Evolutionary conservation across 2,888 invertebrate genomes (phyloP).

Genomic region (Tinea pellionella): DNA sequence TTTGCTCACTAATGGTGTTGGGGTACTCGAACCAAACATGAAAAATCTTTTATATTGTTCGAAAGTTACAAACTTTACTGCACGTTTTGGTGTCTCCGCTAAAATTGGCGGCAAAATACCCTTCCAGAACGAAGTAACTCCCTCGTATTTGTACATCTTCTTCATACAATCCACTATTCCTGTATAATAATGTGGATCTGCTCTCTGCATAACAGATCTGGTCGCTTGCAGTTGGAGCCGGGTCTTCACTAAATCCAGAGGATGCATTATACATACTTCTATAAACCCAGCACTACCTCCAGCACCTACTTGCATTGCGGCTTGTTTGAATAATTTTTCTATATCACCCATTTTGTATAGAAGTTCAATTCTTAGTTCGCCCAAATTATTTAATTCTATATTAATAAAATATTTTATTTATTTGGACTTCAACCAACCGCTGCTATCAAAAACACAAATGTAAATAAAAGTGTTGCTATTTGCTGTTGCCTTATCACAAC

Average conservation of each 20-base stretch:
- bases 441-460: not conserved
- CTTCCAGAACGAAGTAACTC: constrained; percentile 88
- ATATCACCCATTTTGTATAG: constrained; percentile 48
- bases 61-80: constrained; percentile 94
- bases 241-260: constrained; percentile 93
- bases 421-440: not conserved
- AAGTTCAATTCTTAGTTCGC: not conserved
- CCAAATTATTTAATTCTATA: not conserved
- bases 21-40: constrained; percentile 78
- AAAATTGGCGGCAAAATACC: constrained; percentile 93
- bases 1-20: constrained; percentile 81
- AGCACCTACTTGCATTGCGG: constrained; percentile 84
- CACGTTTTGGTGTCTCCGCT: constrained; percentile 95
- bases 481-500: not conserved
- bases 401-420: not conserved
- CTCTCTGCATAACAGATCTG: constrained; percentile 25
- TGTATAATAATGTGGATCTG: constrained; percentile 74
- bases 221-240: constrained; percentile 64
- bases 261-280: constrained; percentile 97
- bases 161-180: constrained; percentile 88
- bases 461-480: not conserved
- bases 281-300: constrained; percentile 94
- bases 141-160: constrained; percentile 90
- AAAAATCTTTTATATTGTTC: constrained; percentile 92
- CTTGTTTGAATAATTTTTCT: constrained; percentile 72